Evolutionary conservation across 2,888 invertebrate genomes (phyloP).

Genomic region (Cerceris ruficornis): DNA sequence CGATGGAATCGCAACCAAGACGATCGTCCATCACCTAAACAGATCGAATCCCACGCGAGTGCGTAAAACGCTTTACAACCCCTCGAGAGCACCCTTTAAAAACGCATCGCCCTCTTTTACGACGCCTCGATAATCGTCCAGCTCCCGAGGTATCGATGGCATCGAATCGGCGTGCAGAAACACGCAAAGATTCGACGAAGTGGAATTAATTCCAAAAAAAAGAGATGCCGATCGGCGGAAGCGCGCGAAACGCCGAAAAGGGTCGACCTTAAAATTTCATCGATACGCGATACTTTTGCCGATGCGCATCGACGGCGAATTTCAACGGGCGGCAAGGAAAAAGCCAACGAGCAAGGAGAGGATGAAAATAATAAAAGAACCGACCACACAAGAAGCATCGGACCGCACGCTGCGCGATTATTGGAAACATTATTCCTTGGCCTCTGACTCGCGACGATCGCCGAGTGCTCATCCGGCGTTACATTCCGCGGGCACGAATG

Average conservation of each 20-base stretch:
- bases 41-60: slow-evolving; percentile 59
- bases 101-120: slow-evolving; percentile 80
- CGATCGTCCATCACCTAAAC: not conserved
- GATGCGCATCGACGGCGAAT: slow-evolving; percentile 5
- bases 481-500: slow-evolving; percentile 28
- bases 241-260: slow-evolving; percentile 27
- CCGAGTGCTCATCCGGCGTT: slow-evolving; percentile 16
- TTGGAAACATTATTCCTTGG: slow-evolving; percentile 49
- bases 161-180: not conserved
- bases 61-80: slow-evolving; percentile 75
- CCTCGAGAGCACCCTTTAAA: slow-evolving; percentile 79
- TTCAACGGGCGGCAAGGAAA: not conserved
- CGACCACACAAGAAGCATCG: slow-evolving; percentile 66
- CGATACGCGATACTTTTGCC: slow-evolving; percentile 8
- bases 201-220: too few species aligned
- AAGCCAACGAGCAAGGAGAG: slow-evolving; percentile 2
- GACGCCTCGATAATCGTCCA: slow-evolving; percentile 78
- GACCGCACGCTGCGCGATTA: slow-evolving; percentile 47
- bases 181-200: too few species aligned
- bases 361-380: slow-evolving; percentile 40
- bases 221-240: too few species aligned
- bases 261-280: slow-evolving; percentile 29
- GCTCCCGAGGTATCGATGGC: slow-evolving; percentile 65
- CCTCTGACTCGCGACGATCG: slow-evolving; percentile 31
- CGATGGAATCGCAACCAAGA: not conserved